Evolutionary conservation across 2,113 vertebrate genomes (phyloP), one percentile per base, ranked within the genome.

Genomic region (Python bivittatus): DNA sequence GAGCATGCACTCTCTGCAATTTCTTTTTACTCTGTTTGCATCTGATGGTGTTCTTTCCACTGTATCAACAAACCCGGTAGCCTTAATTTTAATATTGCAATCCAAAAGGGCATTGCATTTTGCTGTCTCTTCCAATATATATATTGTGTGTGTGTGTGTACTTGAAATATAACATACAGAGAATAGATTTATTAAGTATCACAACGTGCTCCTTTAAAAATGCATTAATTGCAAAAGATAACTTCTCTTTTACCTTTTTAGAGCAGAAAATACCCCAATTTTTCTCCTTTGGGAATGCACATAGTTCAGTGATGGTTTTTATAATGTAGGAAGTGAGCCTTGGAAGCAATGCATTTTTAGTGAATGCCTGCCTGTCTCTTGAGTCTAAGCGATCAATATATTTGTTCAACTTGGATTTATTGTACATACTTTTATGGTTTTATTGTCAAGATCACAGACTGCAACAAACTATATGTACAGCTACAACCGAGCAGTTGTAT

Each of bases 141-240:
- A 44, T 15, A 57, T 17, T 44, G 27, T 29, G 38, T 90, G 23
- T 13, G 27, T 20, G 48, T 44, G 29, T 44, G 8, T 4, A 3
- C 10, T 11, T 27, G 20, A 83, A 85, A 29, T 48, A 22, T 44
- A 33, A 86, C 52, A 61, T 27, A 11, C 15, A 22, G 44, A 33
- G 27, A 57, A 33, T 44, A 22, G 22, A 42, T 56, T 58, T 29
- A 48, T 85, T 9, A 84, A 58, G 23, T 48, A 86, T 6, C 22
- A 84, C 22, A 61, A 38, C 0, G 44, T 56, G n/a, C 90, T 68
- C 61, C 29, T 91, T 48, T 64, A 86, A 53, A 38, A 68, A 85
- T 86, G 53, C 58, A 91, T 91, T 86, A 86, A 38, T 38, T 91
- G 53, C 22, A 91, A 91, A 91, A 52, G 8, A 87, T 87, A 61